Evolutionary conservation across 2,888 invertebrate species (phyloP), one percentile per base, ranked within the genome.

Genomic region (Limnephilus auricula): DNA sequence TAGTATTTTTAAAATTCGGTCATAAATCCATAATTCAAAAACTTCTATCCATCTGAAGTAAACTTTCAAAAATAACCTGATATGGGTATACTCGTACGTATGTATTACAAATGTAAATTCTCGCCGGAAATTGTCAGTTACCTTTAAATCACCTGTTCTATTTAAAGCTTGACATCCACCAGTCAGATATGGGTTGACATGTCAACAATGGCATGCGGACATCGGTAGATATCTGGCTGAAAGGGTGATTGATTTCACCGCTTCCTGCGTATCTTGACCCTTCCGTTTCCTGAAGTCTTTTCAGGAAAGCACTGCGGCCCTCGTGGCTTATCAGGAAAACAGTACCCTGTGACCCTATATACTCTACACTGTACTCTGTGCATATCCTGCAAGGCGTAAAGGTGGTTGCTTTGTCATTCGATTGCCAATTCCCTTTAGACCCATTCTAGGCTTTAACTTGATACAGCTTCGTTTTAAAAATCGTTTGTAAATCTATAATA

Each of bases 201-300:
- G 37, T 88, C 34, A 88, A 88, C 87, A 88, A 88, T 88, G 65
- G 78, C 45, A 30, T n/a, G 34, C 85, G 85, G 45, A 85, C 85
- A 40, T n/a, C 37, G 37, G 85, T 45, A 40, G 30, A 86, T 40
- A 40, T 32, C 86, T 88, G 50, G 86, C 80, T 92, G 92, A 92
- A 92, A 90, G 92, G 90, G 86, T 92, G 92, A 92, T 92, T 92
- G 92, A 92, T 92, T 90, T 92, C 79, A 80, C 84, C 88, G 86
- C 82, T 91, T 90, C 89, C 89, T 40, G 79, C 80, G 92, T 83
- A 85, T 82, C 90, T 87, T 90, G 92, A 89, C 92, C 92, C 92
- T 90, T 87, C 92, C 92, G 92, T 88, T 90, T 84, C 88, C 83
- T 85, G 78, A 32, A 90, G 85, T 88, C 90, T 90, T 90, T 92